Evolutionary conservation across 2,797 vertebrate species (phyloP).

Genomic region (Brachyrhaphis roseni): DNA sequence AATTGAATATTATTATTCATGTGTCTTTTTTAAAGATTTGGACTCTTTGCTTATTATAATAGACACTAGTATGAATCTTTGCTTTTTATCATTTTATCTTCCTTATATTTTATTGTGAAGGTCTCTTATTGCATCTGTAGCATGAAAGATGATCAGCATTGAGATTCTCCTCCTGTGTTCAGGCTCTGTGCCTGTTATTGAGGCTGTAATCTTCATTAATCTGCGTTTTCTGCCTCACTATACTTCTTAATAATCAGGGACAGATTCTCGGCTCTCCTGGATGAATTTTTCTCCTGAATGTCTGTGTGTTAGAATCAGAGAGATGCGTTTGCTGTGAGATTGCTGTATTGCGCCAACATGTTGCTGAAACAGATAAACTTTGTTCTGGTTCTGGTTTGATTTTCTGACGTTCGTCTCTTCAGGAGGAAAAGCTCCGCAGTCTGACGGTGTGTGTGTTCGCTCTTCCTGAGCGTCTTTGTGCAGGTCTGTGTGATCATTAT

Average conservation of each 20-base stretch:
- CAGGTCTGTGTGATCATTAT: constrained; percentile 60
- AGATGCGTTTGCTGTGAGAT: constrained; percentile 5
- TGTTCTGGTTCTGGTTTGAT: background rate
- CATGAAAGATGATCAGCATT: background rate
- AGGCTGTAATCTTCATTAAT: background rate
- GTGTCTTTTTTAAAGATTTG: background rate
- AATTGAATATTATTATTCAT: background rate
- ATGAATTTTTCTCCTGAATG: constrained; percentile 3
- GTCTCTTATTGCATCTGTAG: background rate
- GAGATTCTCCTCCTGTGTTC: background rate
- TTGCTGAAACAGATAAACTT: background rate
- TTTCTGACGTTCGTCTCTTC: constrained; percentile 7
- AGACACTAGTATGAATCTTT: background rate
- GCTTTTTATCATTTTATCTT: background rate
- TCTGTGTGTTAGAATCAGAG: constrained; percentile 14
- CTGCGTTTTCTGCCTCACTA: background rate
- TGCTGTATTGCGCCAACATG: background rate
- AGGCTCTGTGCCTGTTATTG: background rate
- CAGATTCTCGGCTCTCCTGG: background rate
- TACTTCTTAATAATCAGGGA: background rate
- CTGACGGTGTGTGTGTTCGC: constrained; percentile 4
- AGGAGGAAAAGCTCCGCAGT: constrained; percentile 22
- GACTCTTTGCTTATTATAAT: background rate
- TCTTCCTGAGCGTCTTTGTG: constrained; percentile 19
- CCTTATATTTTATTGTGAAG: background rate